Evolutionary conservation across 2,797 vertebrate genomes (phyloP), one percentile per base, ranked within the genome.

Genomic region (Phalanger gymnotis): DNA sequence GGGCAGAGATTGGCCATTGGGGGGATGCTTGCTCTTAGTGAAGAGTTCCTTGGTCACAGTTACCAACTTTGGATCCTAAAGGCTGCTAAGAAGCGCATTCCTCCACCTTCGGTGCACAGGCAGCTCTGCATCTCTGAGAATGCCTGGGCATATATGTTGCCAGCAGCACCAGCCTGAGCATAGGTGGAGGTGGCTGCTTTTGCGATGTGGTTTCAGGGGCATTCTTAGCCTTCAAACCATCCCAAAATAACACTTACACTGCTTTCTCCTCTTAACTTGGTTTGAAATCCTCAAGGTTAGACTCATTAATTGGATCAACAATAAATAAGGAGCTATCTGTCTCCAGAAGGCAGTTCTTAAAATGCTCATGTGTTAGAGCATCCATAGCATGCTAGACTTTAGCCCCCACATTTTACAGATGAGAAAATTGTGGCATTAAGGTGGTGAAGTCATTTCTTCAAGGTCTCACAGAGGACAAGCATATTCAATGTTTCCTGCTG

Each of bases 1-100:
- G 47, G 4, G 31, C 7, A n/a, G 31, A 1, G 73, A 3, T 1
- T 16, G 3, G 40, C 0, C 6, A n/a, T 34, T 16, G 57, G 0
- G n/a, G 22, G 73, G 16, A 7, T 19, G 34, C 58, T 1, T 66
- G 34, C 34, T 19, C 3, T 66, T 66, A 47, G 57, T 51, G 30
- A 90, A 93, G 27, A 1, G 25, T n/a, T 25, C 53, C 14, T 81
- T 12, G 0, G 12, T 30, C 9, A 89, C 47, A 22, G 30, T 19
- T 7, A 28, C 7, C 11, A 1, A 14, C 16, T 90, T 16, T 51
- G 11, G 40, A 28, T 92, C 30, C 28, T 54, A n/a, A 66, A 34
- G 51, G 57, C 40, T 9, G 16, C 1, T 27, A 19, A 54, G n/a
- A 47, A 91, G 12, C 9, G 2, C 9, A 30, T 51, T 87, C 40